Evolutionary conservation across 2,113 vertebrate species (phyloP).

Genomic region (Alexandromys fortis): DNA sequence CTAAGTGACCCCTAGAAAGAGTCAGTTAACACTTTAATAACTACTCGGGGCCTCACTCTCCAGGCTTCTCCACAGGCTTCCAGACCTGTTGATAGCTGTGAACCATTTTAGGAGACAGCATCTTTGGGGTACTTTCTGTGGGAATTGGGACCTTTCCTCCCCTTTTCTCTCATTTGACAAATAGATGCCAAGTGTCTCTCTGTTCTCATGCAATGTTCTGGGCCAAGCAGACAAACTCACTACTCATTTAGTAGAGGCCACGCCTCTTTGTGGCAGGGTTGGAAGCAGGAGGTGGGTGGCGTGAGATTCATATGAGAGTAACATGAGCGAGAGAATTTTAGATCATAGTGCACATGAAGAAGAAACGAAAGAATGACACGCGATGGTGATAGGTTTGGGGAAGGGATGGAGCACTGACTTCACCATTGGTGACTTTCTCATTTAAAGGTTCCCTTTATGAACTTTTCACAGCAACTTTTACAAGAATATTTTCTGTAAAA

Average conservation of each 20-base stretch:
- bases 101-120: background rate
- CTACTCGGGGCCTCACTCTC: background rate
- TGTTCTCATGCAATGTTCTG: background rate
- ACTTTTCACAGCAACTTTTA: background rate
- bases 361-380: background rate
- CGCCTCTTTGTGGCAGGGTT: background rate
- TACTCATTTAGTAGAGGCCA: background rate
- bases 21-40: background rate
- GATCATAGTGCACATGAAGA: background rate
- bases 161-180: background rate
- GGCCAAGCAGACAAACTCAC: background rate
- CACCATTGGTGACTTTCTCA: background rate
- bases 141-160: background rate
- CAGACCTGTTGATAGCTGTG: background rate
- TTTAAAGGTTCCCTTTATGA: background rate
- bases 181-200: background rate
- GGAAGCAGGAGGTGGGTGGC: background rate
- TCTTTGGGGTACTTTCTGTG: background rate
- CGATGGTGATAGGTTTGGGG: background rate
- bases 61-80: background rate
- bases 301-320: background rate
- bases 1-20: slow-evolving; percentile 6
- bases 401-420: background rate
- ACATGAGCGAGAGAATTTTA: background rate
- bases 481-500: slow-evolving; percentile 28